Evolutionary conservation across 2,797 vertebrate genomes (phyloP).

Genomic region (Perdix hodgsoniae): DNA sequence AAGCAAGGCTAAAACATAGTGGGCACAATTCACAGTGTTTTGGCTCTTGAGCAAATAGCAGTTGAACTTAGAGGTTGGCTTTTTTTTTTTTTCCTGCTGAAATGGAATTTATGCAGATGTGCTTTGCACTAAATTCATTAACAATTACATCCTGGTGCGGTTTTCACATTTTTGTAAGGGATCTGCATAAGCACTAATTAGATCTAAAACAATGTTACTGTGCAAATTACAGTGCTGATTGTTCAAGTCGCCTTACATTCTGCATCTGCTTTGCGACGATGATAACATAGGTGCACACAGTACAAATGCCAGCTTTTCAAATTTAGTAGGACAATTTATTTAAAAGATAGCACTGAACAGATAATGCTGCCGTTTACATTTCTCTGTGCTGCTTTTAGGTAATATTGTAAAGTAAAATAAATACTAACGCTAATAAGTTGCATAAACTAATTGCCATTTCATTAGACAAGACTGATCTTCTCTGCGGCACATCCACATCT

Average conservation of each 20-base stretch:
- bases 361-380: conserved; percentile 64
- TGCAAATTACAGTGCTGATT: conserved; percentile 84
- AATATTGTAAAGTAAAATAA: conserved; percentile 66
- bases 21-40: conserved; percentile 84
- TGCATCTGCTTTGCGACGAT: conserved; percentile 80
- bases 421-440: conserved; percentile 66
- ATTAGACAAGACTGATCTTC: conserved; percentile 68
- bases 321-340: conserved; percentile 73
- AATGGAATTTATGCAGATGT: conserved; percentile 87
- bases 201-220: conserved; percentile 86
- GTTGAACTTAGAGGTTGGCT: conserved; percentile 82
- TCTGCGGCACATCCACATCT: conserved; percentile 72
- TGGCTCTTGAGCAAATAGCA: conserved; percentile 84
- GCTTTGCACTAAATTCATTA: conserved; percentile 87
- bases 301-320: conserved; percentile 77
- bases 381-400: conserved; percentile 52
- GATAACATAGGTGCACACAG: conserved; percentile 81
- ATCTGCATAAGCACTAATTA: conserved; percentile 86
- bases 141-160: conserved; percentile 85
- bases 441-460: conserved; percentile 64
- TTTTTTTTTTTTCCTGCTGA: conserved; percentile 74
- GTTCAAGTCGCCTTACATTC: conserved; percentile 79
- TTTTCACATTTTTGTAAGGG: conserved; percentile 86
- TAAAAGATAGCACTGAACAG: conserved; percentile 75
- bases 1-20: conserved; percentile 82